These are phyloP conservation scores for Coranthus polyacanthus DNA, from an alignment of 2,797 vertebrate genomes.

Conservation along the genomic window DNA sequence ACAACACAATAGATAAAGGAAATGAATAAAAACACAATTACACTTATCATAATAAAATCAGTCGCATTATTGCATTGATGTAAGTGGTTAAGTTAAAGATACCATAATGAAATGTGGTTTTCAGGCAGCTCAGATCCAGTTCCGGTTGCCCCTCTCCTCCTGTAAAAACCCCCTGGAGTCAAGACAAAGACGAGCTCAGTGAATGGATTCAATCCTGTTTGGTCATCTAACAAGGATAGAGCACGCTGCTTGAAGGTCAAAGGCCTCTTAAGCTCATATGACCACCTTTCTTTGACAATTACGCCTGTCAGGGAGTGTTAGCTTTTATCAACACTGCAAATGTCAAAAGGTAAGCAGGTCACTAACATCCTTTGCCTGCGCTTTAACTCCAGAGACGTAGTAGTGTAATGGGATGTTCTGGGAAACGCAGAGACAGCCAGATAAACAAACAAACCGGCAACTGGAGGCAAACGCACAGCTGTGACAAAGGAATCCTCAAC, in stretches of 20 bases:
- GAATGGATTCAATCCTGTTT: constrained; percentile 63
- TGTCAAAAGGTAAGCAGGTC: constrained; percentile 74
- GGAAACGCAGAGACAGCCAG: constrained; percentile 30
- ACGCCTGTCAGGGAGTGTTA: constrained; percentile 49
- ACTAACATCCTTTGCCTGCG: constrained; percentile 26
- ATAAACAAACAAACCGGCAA: constrained; percentile 51
- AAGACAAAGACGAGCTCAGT: constrained; percentile 59
- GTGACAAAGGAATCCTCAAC: constrained; percentile 73
- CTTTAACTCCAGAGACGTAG: constrained; percentile 40
- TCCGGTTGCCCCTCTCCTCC: constrained; percentile 22
- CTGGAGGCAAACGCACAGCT: constrained; percentile 50
- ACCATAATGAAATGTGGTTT: constrained; percentile 24
- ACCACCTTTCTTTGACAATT: constrained; percentile 67
- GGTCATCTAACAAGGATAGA: constrained; percentile 60
- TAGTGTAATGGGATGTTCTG: constrained; percentile 55
- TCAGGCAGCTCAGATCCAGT: constrained; percentile 19
- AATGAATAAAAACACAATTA: too few species aligned
- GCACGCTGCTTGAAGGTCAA: constrained; percentile 51
- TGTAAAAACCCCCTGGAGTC: constrained; percentile 42
- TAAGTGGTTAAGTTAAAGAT: neutral
- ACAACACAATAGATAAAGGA: too few species aligned
- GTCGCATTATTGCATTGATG: neutral
- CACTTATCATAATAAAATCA: neutral
- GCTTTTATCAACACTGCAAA: constrained; percentile 58
- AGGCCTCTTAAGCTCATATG: constrained; percentile 63